Percentiles rank a stretch among this genome's conserved stretches.
Evolutionary conservation across 2,113 vertebrate genomes (phyloP).

Genomic region (Cheirogaleus medius): DNA sequence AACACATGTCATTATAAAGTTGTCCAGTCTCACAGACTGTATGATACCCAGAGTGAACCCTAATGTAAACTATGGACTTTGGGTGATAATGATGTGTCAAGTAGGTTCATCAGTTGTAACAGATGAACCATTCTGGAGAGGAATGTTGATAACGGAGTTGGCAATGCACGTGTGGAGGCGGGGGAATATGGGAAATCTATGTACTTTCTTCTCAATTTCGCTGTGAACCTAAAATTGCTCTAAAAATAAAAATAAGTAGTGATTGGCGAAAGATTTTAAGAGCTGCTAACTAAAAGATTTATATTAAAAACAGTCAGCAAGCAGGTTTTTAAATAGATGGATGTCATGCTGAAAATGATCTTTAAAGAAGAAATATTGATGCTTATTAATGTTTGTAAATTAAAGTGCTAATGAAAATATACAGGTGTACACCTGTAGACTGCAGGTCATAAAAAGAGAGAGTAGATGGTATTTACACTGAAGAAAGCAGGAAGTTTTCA

Average conservation of each 20-base stretch:
- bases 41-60: too few relatives aligned
- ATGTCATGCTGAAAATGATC: neutral
- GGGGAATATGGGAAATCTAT: neutral
- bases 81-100: too few relatives aligned
- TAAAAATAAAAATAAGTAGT: neutral
- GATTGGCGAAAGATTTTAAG: neutral
- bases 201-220: neutral
- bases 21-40: neutral
- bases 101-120: neutral
- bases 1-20: too few relatives aligned
- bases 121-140: too few relatives aligned
- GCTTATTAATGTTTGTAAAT: slow-evolving; percentile 23
- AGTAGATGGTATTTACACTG: neutral
- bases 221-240: neutral
- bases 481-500: neutral
- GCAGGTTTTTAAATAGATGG: neutral
- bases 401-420: neutral
- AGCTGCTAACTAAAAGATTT: neutral
- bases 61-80: too few relatives aligned
- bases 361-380: neutral
- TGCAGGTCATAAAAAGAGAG: neutral
- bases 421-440: neutral
- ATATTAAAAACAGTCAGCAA: neutral
- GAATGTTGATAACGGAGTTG: neutral
- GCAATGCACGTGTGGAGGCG: rapidly evolving